phyloP scores from a whole-genome alignment of 2,113 vertebrate genomes.

The Myiopsitta monachus region DNA sequence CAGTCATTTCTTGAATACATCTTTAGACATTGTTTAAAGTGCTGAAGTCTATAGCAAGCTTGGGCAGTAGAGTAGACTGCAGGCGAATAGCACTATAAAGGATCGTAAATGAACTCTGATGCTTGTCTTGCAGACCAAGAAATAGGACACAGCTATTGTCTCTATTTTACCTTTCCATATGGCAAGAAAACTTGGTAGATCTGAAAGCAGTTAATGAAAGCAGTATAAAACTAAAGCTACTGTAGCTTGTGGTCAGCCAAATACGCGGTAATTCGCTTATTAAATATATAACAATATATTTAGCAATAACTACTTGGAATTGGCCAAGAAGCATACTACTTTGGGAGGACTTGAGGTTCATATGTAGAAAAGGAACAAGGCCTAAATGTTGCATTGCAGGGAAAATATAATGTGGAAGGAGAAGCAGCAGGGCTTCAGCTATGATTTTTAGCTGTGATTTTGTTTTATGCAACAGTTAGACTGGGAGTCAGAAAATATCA shows the following conservation, averaged over 20 bases:
- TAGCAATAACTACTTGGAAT: neutral
- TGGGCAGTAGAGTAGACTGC: neutral
- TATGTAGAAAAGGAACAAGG: neutral
- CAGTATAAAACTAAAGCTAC: neutral
- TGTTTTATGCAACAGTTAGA: neutral
- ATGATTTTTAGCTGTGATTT: neutral
- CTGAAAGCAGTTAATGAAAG: slow-evolving; percentile 4
- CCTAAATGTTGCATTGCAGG: neutral
- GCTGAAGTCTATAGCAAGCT: neutral
- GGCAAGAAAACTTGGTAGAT: neutral
- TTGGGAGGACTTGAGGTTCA: neutral
- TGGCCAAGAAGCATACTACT: neutral
- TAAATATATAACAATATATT: neutral
- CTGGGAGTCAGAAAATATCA: neutral
- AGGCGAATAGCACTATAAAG: neutral
- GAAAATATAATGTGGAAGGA: neutral
- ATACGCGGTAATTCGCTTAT: neutral
- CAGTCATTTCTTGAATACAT: neutral
- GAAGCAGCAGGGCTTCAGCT: neutral
- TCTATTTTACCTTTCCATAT: neutral
- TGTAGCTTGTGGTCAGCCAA: neutral
- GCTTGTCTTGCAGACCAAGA: neutral
- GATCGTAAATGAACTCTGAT: neutral
- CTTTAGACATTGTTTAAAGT: neutral
- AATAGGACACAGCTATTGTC: neutral